Evolutionary conservation across 2,888 invertebrate species (phyloP).

Genomic region (Polymixis lichenea): DNA sequence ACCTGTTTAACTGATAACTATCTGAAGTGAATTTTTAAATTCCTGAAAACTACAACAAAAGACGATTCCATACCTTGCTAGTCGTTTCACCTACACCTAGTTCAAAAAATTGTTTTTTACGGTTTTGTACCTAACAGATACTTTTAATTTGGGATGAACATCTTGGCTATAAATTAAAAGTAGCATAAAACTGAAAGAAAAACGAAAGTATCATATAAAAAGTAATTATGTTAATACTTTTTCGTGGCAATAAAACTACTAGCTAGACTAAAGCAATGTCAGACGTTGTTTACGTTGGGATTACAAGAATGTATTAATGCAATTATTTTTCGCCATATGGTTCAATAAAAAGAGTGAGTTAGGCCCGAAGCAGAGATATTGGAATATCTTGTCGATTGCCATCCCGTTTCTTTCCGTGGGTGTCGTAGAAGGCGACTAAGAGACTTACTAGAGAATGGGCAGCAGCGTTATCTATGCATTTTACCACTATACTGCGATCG

Average conservation of each 20-base stretch:
- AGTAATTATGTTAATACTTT: slow-evolving; percentile 21
- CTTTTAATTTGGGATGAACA: slow-evolving; percentile 7
- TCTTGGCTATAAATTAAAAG: slow-evolving; percentile 34
- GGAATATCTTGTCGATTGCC: slow-evolving; percentile 48
- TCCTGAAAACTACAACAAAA: slow-evolving; percentile 5
- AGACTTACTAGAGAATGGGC: no score
- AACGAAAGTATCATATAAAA: slow-evolving; percentile 11
- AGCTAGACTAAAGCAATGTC: slow-evolving; percentile 12
- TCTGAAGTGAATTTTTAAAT: background rate
- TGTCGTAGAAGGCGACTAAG: no score
- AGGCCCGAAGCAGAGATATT: slow-evolving; percentile 22
- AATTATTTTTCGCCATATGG: slow-evolving; percentile 20
- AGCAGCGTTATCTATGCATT: no score
- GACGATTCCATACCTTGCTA: background rate
- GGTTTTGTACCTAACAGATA: background rate
- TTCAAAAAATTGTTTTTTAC: background rate
- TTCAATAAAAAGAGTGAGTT: slow-evolving; percentile 19
- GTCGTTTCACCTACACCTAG: no score
- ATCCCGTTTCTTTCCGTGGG: no score
- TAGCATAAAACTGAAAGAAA: slow-evolving; percentile 17
- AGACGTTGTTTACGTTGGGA: slow-evolving; percentile 26
- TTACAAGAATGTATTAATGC: slow-evolving; percentile 2
- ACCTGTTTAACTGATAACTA: background rate
- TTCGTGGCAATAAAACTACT: slow-evolving; percentile 23
- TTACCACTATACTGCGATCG: no score